phyloP scores from a whole-genome alignment of 2,888 invertebrate species.

The Protonemura montana region DNA sequence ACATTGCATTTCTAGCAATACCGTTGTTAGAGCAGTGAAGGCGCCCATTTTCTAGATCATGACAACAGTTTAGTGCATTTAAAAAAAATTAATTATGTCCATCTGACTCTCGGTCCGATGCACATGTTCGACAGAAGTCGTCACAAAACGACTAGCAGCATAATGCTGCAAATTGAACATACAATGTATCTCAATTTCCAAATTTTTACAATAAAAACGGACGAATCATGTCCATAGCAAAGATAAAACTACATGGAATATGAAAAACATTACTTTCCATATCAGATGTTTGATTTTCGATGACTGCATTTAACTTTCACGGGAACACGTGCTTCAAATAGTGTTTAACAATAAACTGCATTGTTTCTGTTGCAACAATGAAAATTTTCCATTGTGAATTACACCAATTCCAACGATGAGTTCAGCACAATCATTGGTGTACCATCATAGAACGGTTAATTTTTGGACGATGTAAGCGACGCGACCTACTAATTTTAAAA shows the following conservation, averaged over 20 bases:
- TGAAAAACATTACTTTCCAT: not conserved
- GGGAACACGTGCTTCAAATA: not conserved
- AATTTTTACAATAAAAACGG: not conserved
- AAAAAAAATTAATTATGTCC: too few relatives aligned
- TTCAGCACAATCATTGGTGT: not conserved
- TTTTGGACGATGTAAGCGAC: not conserved
- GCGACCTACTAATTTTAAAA: not conserved
- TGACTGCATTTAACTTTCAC: not conserved
- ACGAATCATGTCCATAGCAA: not conserved
- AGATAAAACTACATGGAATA: not conserved
- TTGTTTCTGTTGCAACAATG: not conserved
- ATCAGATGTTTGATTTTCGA: not conserved
- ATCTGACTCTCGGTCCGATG: too few relatives aligned
- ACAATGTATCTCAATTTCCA: not conserved
- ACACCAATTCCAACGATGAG: too few relatives aligned
- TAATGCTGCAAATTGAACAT: not conserved
- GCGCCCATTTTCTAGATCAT: too few relatives aligned
- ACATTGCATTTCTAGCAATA: too few relatives aligned
- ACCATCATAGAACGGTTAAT: not conserved
- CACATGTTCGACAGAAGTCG: too few relatives aligned
- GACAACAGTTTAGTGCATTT: too few relatives aligned
- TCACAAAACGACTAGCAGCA: not conserved
- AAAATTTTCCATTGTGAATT: not conserved
- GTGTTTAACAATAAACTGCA: not conserved
- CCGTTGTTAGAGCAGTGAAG: too few relatives aligned